A percentile compares a stretch with the other conserved stretches of the same genome.
phyloP scores from a whole-genome alignment of 2,797 vertebrate genomes.

The Poecilia velifera region DNA sequence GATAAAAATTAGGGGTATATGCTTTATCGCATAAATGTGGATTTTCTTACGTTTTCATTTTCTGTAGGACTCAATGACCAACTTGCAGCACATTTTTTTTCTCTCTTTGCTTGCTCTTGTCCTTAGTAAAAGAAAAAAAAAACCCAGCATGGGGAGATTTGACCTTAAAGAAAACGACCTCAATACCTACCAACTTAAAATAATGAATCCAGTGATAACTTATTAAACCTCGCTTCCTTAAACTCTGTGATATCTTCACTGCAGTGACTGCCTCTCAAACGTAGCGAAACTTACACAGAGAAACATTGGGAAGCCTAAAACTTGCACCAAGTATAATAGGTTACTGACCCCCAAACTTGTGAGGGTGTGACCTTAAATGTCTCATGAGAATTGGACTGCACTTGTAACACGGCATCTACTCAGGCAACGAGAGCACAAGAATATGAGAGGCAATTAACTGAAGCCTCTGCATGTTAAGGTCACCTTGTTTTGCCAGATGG shows the following conservation, averaged over 20 bases:
- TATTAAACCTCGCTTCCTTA: background rate
- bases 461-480: constrained; percentile 62
- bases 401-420: constrained; percentile 55
- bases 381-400: constrained; percentile 45
- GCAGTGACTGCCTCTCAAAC: constrained; percentile 1
- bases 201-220: background rate
- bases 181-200: background rate
- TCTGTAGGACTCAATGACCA: background rate
- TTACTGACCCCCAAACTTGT: constrained; percentile 38
- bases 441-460: constrained; percentile 69
- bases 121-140: background rate
- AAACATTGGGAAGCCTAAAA: background rate
- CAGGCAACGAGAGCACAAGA: constrained; percentile 35
- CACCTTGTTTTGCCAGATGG: constrained; percentile 67
- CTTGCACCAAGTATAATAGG: background rate
- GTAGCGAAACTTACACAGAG: constrained; percentile 6
- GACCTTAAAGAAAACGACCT: background rate
- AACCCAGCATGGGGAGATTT: background rate
- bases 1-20: background rate
- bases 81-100: background rate
- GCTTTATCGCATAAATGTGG: background rate
- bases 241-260: background rate
- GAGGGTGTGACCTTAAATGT: constrained; percentile 58
- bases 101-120: background rate
- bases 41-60: background rate